Percentiles rank a stretch among this genome's conserved stretches.
phyloP scores from a whole-genome alignment of 64 coral and sea anemone species.

The Trachythela sp. region DNA sequence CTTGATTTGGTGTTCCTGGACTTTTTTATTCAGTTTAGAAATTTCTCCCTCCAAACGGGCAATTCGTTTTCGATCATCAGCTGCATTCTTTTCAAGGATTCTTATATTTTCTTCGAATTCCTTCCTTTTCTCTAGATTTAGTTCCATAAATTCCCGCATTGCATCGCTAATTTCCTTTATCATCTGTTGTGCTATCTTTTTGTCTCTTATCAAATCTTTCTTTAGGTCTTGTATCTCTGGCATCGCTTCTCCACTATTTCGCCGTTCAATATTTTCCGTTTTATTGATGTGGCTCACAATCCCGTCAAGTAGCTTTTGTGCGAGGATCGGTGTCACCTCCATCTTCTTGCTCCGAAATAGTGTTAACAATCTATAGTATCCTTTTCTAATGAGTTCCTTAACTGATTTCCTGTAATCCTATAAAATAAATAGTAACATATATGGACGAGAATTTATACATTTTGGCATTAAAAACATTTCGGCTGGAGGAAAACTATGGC shows the following conservation, averaged over 20 bases:
- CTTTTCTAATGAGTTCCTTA: too few relatives aligned
- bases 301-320: neutral
- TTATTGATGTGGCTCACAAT: neutral
- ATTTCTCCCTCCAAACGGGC: neutral
- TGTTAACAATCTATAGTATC: too few relatives aligned
- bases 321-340: neutral
- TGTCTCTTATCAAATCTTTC: neutral
- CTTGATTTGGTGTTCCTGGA: neutral
- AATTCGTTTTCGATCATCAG: too few relatives aligned
- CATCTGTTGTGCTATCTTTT: neutral
- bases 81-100: neutral
- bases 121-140: neutral
- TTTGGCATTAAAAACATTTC: too few relatives aligned
- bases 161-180: neutral
- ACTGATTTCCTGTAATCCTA: too few relatives aligned
- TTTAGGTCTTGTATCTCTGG: neutral
- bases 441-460: too few relatives aligned
- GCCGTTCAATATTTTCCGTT: neutral
- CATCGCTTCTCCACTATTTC: neutral
- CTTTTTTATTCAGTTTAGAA: neutral
- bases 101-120: neutral
- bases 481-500: too few relatives aligned
- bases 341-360: too few relatives aligned
- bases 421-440: too few relatives aligned
- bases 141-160: too few relatives aligned